Evolutionary conservation across 2,113 vertebrate species (phyloP), one percentile per base, ranked within the genome.

Genomic region (Anguilla japonica): DNA sequence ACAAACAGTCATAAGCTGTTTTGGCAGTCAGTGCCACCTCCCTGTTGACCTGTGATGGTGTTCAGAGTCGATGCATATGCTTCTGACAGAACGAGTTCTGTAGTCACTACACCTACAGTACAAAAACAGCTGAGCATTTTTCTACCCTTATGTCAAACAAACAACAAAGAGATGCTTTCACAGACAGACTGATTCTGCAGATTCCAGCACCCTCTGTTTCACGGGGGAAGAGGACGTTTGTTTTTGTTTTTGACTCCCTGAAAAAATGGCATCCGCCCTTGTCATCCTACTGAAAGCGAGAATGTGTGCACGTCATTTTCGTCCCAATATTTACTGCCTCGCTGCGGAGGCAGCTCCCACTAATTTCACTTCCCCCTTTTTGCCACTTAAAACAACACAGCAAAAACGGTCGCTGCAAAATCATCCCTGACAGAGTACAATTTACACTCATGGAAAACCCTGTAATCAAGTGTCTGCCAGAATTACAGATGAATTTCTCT

Each of bases 181-280:
- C 18, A 79, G 46, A 50, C 26, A 26, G 60, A 79, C 46, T 1
- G 8, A 53, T 53, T 53, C 14, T 43, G 29, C 22, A 79, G 1
- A 46, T 85, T 85, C 67, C 84, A 53, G 84, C n/a, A 39, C 11
- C 3, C 41, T 79, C 75, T 22, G 6, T 53, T 79, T 79, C 26
- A 18, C n/a, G 29, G 8, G 5, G n/a, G 20, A 50, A 41, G 41
- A 84, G 39, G 67, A 50, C 41, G 41, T 46, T 84, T 50, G 8
- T 11, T 78, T 41, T 34, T 34, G n/a, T 82, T 46, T 84, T 71
- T 29, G 26, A 46, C 63, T 82, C 57, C 18, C 18, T 67, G 40
- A 11, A 82, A 39, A 86, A 86, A 86, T 34, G 57, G 57, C 81
- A 56, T 60, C 80, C 26, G 60, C 53, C 29, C 60, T 16, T 11